Evolutionary conservation across 2,113 vertebrate species (phyloP).

Genomic region (Spermophilus dauricus): DNA sequence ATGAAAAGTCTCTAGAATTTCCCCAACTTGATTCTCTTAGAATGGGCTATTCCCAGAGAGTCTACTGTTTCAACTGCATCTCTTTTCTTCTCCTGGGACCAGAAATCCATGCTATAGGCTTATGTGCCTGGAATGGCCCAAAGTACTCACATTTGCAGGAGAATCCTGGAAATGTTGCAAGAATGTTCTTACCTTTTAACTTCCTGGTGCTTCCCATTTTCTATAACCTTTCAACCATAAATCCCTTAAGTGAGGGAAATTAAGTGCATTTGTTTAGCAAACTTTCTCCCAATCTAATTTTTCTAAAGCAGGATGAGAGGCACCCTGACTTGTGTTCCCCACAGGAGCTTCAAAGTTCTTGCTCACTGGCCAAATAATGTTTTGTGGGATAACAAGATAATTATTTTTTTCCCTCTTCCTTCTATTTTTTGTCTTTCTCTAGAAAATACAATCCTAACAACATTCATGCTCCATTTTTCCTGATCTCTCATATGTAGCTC

Average conservation of each 20-base stretch:
- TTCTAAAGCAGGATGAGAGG: background rate
- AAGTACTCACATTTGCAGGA: slow-evolving; percentile 10
- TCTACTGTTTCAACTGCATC: background rate
- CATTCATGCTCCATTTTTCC: background rate
- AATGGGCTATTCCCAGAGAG: background rate
- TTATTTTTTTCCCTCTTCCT: background rate
- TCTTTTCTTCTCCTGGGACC: background rate
- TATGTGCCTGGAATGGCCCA: background rate
- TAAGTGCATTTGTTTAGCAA: slow-evolving; percentile 11
- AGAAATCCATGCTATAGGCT: background rate
- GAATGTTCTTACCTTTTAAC: slow-evolving; percentile 35
- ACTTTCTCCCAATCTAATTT: background rate
- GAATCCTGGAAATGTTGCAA: background rate
- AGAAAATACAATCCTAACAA: background rate
- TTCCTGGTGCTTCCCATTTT: slow-evolving; percentile 26
- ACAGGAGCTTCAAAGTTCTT: background rate
- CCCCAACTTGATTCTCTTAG: background rate
- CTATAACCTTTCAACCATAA: slow-evolving; percentile 21
- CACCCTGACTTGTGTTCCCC: background rate
- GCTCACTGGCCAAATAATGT: background rate
- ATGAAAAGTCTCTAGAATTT: background rate
- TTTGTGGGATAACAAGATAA: slow-evolving; percentile 18
- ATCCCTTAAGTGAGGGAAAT: slow-evolving; percentile 13
- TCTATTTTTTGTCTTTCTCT: background rate
- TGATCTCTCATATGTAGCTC: background rate